These are phyloP conservation scores for Sarcophaga caerulescens DNA, from an alignment of 2,888 invertebrate species.

Conservation along the genomic window DNA sequence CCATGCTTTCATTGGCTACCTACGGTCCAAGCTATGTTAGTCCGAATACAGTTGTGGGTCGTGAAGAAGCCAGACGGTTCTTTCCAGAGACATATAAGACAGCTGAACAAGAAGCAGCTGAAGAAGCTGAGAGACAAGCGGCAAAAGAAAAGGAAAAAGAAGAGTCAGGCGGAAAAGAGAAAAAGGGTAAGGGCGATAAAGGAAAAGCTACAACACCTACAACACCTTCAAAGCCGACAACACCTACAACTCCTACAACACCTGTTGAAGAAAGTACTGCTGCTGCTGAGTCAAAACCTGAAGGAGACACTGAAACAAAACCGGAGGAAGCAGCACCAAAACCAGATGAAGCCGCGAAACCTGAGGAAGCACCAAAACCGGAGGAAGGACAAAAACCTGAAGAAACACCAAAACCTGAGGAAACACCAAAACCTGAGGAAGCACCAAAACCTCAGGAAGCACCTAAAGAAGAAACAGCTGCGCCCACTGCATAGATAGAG, in stretches of 20 bases:
- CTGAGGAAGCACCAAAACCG: neutral
- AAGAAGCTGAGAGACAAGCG: constrained; percentile 77
- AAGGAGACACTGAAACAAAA: constrained; percentile 63
- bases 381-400: neutral
- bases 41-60: constrained; percentile 85
- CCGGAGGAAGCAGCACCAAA: neutral
- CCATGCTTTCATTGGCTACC: constrained; percentile 84
- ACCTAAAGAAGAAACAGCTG: too few species aligned
- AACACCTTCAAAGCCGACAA: constrained; percentile 50
- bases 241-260: constrained; percentile 40
- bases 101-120: constrained; percentile 78
- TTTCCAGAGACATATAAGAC: constrained; percentile 84
- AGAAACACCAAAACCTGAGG: too few species aligned
- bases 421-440: too few species aligned
- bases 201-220: constrained; percentile 64
- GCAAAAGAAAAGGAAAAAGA: constrained; percentile 73
- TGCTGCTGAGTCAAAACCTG: constrained; percentile 66
- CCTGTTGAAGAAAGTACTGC: constrained; percentile 6
- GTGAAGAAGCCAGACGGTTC: constrained; percentile 85
- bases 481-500: too few species aligned
- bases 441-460: too few species aligned
- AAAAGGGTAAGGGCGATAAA: constrained; percentile 57
- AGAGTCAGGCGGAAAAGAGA: constrained; percentile 77
- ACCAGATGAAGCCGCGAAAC: neutral
- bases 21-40: constrained; percentile 87